Evolutionary conservation across 2,797 vertebrate species (phyloP).

Genomic region (Todus mexicanus): DNA sequence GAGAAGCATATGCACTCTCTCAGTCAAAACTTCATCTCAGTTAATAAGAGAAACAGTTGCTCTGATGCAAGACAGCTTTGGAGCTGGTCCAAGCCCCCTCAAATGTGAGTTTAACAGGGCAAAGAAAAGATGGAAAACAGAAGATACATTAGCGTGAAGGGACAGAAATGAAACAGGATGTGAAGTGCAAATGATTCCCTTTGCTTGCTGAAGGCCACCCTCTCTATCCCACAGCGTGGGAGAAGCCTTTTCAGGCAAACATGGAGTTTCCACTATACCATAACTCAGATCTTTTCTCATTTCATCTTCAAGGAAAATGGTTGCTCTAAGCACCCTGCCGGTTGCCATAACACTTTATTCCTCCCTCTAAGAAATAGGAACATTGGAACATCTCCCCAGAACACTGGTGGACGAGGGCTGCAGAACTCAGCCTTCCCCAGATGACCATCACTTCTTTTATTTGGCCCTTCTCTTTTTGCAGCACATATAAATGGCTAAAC

Average conservation of each 20-base stretch:
- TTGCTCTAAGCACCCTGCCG: background rate
- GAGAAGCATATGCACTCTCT: background rate
- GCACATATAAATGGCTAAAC: background rate
- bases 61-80: background rate
- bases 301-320: background rate
- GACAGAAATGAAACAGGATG: background rate
- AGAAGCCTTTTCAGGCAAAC: background rate
- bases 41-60: background rate
- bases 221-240: background rate
- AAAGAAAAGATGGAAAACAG: background rate
- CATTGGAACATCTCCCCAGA: background rate
- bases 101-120: background rate
- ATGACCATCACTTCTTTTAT: background rate
- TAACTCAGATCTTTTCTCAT: background rate
- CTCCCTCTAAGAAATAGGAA: background rate
- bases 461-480: background rate
- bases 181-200: background rate
- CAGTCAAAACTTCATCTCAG: background rate
- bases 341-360: background rate
- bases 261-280: background rate
- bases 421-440: background rate
- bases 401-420: accelerated
- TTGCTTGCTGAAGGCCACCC: background rate
- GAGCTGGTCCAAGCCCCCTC: background rate
- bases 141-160: background rate